Conservation (phyloP, 2,113 vertebrate genomes). For the Albula goreensis region DNA sequence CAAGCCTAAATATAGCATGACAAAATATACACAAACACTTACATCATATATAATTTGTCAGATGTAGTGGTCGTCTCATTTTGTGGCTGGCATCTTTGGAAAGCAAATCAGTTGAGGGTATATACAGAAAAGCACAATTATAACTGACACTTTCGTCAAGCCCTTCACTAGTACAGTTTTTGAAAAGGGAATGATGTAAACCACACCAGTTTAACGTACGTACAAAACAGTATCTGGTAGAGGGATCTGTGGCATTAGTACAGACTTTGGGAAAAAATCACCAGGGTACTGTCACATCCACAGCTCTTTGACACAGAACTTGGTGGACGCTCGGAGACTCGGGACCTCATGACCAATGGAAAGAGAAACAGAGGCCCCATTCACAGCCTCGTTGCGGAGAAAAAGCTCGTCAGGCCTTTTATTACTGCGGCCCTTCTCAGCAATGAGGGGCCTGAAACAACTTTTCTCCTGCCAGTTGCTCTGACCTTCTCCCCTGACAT, state of each 20-base stretch:
- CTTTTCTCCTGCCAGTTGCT: slow-evolving; percentile 29
- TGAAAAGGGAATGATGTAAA: background rate
- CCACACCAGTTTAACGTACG: background rate
- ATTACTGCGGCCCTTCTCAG: background rate
- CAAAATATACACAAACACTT: background rate
- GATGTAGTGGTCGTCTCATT: background rate
- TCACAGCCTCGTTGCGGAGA: slow-evolving; percentile 21
- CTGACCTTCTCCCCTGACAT: slow-evolving; percentile 28
- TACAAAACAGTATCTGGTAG: background rate
- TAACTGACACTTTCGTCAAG: background rate
- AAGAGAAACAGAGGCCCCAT: slow-evolving; percentile 28
- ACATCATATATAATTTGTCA: background rate
- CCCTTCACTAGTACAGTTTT: background rate
- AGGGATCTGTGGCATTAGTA: background rate
- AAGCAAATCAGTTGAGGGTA: background rate
- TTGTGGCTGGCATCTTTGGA: background rate
- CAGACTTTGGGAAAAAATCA: background rate
- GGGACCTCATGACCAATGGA: slow-evolving; percentile 1
- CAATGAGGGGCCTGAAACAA: background rate
- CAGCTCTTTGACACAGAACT: background rate
- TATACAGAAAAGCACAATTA: background rate
- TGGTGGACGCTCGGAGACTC: background rate
- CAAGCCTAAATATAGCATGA: background rate
- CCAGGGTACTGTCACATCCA: background rate
- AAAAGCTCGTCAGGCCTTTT: slow-evolving; percentile 5